phyloP scores from a whole-genome alignment of 1,140 invertebrate genomes.

The Zaprionus gabonicus region DNA sequence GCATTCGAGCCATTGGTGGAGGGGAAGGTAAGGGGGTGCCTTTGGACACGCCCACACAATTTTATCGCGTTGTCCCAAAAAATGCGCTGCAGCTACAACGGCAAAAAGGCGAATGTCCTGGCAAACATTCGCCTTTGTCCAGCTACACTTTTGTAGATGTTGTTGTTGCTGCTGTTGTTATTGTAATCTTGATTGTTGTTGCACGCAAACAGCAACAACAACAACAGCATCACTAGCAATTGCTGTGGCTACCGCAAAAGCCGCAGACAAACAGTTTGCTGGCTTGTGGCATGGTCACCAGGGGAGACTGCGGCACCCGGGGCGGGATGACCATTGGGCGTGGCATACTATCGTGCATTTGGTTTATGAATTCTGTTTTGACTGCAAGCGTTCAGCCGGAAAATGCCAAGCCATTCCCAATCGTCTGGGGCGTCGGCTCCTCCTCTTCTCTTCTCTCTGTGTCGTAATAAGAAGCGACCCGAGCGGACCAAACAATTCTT shows the following conservation, averaged over 20 bases:
- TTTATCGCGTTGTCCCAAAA: constrained; percentile 48
- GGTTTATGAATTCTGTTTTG: constrained; percentile 75
- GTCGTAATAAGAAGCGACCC: background rate
- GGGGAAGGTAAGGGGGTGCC: too few species aligned
- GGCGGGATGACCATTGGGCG: background rate
- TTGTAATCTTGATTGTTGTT: constrained; percentile 38
- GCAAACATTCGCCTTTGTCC: constrained; percentile 20
- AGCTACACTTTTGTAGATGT: background rate
- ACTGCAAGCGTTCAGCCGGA: constrained; percentile 65
- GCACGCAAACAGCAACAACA: constrained; percentile 18
- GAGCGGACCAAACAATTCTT: constrained; percentile 1
- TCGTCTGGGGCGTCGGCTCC: background rate
- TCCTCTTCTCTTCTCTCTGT: too few species aligned
- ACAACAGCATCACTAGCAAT: background rate
- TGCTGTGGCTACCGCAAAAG: constrained; percentile 47
- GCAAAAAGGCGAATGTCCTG: constrained; percentile 24
- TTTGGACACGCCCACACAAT: constrained; percentile 59
- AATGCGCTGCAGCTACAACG: background rate
- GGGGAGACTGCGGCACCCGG: background rate
- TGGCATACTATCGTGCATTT: constrained; percentile 58
- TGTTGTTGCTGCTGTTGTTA: background rate
- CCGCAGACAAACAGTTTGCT: constrained; percentile 62
- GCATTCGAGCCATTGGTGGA: constrained; percentile 1
- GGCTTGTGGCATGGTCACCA: constrained; percentile 13
- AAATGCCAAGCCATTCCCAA: constrained; percentile 56